phyloP scores from a whole-genome alignment of 2,888 invertebrate genomes.

The Nasonia oneida region DNA sequence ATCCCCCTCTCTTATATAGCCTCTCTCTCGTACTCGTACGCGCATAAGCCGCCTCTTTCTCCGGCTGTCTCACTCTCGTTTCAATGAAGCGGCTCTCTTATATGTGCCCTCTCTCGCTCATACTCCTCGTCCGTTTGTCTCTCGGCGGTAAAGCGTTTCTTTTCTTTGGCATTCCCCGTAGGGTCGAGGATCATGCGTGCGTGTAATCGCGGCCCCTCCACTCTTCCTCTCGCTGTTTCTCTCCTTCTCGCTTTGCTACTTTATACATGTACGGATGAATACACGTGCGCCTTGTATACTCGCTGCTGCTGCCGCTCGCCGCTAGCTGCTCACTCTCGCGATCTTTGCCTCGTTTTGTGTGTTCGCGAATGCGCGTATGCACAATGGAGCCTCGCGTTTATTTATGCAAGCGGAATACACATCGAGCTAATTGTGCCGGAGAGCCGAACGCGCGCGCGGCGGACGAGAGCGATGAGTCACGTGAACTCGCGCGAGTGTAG shows the following conservation, averaged over 20 bases:
- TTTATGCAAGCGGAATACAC: conserved; percentile 74
- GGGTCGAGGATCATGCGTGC: conserved; percentile 12
- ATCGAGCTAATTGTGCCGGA: conserved; percentile 72
- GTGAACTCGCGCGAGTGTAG: conserved; percentile 52
- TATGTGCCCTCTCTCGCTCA: background rate
- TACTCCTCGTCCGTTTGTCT: background rate
- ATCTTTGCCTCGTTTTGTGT: background rate
- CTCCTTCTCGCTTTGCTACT: conserved; percentile 1
- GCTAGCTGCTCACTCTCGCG: background rate
- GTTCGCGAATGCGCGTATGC: background rate
- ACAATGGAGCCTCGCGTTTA: conserved; percentile 63
- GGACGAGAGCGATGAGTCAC: conserved; percentile 57
- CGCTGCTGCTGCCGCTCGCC: background rate
- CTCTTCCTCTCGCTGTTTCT: background rate
- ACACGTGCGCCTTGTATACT: background rate
- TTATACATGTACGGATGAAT: conserved; percentile 21
- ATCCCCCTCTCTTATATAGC: background rate
- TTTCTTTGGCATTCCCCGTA: conserved; percentile 10
- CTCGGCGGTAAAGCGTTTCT: conserved; percentile 11
- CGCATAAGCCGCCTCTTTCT: background rate
- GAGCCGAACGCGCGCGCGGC: conserved; percentile 61
- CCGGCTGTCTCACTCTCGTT: conserved; percentile 10
- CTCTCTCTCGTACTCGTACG: too few relatives aligned
- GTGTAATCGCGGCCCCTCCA: background rate
- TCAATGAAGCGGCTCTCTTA: background rate